Percentiles rank a stretch among this genome's conserved stretches.
Evolutionary conservation across 2,888 invertebrate species (phyloP).

Genomic region (Mythimna ferrago): DNA sequence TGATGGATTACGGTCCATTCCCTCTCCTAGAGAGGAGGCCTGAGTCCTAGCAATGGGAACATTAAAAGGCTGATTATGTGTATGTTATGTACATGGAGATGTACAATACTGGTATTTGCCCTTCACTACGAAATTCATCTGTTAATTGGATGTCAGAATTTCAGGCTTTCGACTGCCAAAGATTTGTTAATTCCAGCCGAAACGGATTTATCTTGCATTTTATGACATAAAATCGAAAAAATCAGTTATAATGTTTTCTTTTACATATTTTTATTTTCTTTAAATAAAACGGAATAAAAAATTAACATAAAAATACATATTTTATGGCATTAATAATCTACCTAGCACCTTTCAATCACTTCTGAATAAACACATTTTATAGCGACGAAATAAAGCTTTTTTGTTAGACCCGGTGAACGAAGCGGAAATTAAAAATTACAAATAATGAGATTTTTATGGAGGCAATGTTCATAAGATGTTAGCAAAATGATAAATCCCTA

Average conservation of each 20-base stretch:
- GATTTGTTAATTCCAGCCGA: neutral
- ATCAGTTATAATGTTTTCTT: too few species aligned
- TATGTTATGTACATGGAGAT: too few species aligned
- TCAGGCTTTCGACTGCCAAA: neutral
- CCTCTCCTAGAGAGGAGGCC: too few species aligned
- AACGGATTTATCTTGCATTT: neutral
- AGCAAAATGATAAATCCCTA: constrained; percentile 24
- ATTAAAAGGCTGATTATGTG: too few species aligned
- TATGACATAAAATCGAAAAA: too few species aligned
- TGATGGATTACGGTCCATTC: too few species aligned
- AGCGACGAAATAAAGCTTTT: constrained; percentile 62
- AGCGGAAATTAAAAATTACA: constrained; percentile 74
- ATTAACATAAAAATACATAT: constrained; percentile 26
- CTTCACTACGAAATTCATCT: neutral
- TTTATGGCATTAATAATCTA: constrained; percentile 54
- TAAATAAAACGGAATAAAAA: neutral
- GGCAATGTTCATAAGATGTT: constrained; percentile 16
- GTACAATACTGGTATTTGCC: too few species aligned
- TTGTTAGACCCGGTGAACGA: constrained; percentile 48
- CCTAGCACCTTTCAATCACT: constrained; percentile 65
- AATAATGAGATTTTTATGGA: constrained; percentile 51
- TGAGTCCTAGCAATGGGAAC: too few species aligned
- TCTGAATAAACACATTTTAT: constrained; percentile 66
- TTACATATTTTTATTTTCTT: too few species aligned
- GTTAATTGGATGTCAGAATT: neutral